These are phyloP conservation scores for Papilio aristodemus DNA, from an alignment of 1,140 invertebrate species.

Conservation along the genomic window DNA sequence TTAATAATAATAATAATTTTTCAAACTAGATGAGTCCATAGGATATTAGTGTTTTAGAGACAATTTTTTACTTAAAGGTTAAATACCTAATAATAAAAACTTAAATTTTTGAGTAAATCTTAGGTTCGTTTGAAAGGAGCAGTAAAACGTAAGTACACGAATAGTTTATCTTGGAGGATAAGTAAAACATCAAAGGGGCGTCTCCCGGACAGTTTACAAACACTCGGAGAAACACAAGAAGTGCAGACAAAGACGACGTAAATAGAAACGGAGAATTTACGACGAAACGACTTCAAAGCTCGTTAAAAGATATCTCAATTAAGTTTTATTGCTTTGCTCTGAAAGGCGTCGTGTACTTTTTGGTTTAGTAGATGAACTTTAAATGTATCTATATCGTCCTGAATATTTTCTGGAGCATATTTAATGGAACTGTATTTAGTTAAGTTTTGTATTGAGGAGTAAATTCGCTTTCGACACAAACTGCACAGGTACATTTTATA, in stretches of 20 bases:
- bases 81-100: too few species aligned
- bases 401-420: background rate
- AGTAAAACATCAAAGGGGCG: conserved; percentile 4
- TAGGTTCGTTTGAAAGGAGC: background rate
- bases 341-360: background rate
- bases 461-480: too few species aligned
- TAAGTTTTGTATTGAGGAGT: too few species aligned
- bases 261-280: background rate
- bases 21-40: too few species aligned
- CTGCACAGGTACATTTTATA: too few species aligned
- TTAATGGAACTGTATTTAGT: background rate
- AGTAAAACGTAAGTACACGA: background rate
- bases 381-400: background rate
- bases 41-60: too few species aligned
- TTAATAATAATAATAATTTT: too few species aligned
- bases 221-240: background rate
- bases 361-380: background rate
- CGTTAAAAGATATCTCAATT: conserved; percentile 23
- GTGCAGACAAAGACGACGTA: conserved; percentile 5
- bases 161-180: background rate
- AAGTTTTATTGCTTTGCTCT: conserved; percentile 17
- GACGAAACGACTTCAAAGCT: conserved; percentile 23
- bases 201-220: conserved; percentile 15
- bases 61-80: too few species aligned
- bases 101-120: too few species aligned